Conservation (phyloP, 2,113 vertebrate genomes). For the Paedocypris sp. region DNA sequence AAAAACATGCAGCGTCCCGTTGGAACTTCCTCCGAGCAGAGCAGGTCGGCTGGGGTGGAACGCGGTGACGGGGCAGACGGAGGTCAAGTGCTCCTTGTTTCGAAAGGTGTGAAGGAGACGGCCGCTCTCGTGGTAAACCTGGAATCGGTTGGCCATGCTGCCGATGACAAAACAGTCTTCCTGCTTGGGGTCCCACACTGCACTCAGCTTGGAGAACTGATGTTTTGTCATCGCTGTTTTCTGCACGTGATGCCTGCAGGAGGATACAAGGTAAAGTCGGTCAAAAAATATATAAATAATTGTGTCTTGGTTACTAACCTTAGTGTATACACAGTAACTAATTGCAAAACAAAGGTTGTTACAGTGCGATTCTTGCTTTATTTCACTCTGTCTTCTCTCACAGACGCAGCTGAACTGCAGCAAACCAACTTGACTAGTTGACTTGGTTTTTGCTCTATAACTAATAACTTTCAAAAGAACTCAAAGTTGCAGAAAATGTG, state of each 20-base stretch:
- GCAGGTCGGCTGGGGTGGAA: conserved; percentile 67
- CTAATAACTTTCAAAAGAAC: too few species aligned
- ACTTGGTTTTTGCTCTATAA: too few species aligned
- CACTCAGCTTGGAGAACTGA: conserved; percentile 68
- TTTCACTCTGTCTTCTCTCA: too few species aligned
- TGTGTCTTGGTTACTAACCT: too few species aligned
- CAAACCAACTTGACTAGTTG: too few species aligned
- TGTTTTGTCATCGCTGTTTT: too few species aligned
- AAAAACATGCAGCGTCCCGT: conserved; percentile 72
- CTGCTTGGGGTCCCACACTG: conserved; percentile 78
- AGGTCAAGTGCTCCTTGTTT: conserved; percentile 50
- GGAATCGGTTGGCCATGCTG: conserved; percentile 54
- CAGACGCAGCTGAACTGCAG: too few species aligned
- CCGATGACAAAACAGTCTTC: conserved; percentile 75
- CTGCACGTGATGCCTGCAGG: conserved; percentile 60
- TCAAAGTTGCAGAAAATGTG: too few species aligned
- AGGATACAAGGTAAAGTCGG: neutral
- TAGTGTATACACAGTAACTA: too few species aligned
- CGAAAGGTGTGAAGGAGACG: conserved; percentile 51
- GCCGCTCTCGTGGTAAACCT: conserved; percentile 67
- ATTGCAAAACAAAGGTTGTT: too few species aligned
- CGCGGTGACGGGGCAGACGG: conserved; percentile 64
- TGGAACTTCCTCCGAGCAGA: conserved; percentile 69
- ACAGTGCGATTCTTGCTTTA: too few species aligned
- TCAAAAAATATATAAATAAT: too few species aligned